These are phyloP conservation scores for Neoascia interrupta DNA, from an alignment of 2,888 invertebrate genomes.

Conservation along the genomic window DNA sequence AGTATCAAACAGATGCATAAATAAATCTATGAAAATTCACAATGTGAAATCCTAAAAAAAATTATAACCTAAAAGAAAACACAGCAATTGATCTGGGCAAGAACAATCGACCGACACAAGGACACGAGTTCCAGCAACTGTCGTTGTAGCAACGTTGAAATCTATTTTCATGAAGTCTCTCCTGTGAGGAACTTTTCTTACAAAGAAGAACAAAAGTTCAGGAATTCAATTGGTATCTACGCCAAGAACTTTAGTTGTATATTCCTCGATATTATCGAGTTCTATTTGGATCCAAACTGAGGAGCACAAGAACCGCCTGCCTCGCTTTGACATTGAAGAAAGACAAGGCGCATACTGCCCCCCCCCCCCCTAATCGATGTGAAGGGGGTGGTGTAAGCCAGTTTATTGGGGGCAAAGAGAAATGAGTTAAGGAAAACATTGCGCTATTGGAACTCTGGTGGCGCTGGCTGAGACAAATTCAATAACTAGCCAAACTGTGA, in stretches of 20 bases:
- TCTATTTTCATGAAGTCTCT: conserved; percentile 32
- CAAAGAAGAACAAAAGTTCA: conserved; percentile 37
- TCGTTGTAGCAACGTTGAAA: conserved; percentile 22
- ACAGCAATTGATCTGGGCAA: no score
- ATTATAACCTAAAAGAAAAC: no score
- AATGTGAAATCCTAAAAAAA: no score
- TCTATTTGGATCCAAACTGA: conserved; percentile 44
- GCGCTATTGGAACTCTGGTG: conserved; percentile 11
- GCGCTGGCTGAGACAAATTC: conserved; percentile 46
- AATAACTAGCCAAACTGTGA: conserved; percentile 60
- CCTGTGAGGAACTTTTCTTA: conserved; percentile 21
- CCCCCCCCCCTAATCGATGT: no score
- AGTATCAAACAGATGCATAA: no score
- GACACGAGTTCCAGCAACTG: conserved; percentile 26
- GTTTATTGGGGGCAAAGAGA: neutral
- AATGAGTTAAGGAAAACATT: conserved; percentile 30
- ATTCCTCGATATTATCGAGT: conserved; percentile 54
- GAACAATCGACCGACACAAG: no score
- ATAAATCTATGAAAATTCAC: no score
- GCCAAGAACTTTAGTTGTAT: conserved; percentile 57
- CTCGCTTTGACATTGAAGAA: conserved; percentile 20
- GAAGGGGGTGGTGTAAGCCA: neutral
- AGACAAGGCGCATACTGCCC: neutral
- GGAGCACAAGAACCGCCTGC: neutral
- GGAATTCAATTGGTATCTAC: conserved; percentile 63